Base-by-base conservation (phyloP, 1,140 invertebrate species). In the Chrysomallon squamiferum region DNA sequence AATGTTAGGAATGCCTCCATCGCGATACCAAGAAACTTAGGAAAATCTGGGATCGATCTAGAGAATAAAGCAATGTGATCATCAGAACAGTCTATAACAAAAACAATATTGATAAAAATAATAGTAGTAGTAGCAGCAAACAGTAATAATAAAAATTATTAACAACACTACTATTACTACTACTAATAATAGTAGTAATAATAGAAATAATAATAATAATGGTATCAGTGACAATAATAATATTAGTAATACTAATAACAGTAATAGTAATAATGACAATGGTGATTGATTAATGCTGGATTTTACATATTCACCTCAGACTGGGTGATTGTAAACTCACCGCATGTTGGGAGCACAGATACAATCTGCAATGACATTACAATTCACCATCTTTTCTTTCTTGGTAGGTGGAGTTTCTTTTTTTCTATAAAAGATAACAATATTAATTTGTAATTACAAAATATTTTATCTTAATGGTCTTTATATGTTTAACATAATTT, bases 341-440 rank as follows among this genome's bases (percentile, higher is more conserved):
- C 85, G 85, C 74, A 87, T 75, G 68, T 84, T 86, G n/a, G 88
- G 80, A 20, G 88, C 87, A 83, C 88, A 89, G 57, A 93, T 89
- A 64, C 88, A 88, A 74, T 93, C 91, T 30, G 90, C 89, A 47
- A 93, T 88, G 38, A 88, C 85, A 62, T 88, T 86, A 78, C 92
- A 93, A 75, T 90, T 88, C 15, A 84, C 77, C 64, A 92, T 89
- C 80, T 92, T 92, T 59, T 93, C 92, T 73, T 91, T 92, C 79
- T 89, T 89, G 67, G 87, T 91, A n/a, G 80, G 69, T n/a, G 74
- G 67, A 13, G 82, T 78, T 29, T 88, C 87, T 65, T 87, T 87
- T 78, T 86, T 88, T 66, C 87, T 87, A 56, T 20, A 73, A 72
- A 63, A 67, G 22, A 66, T 57, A 43, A 52, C 38, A n/a, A 33